Evolutionary conservation across 1,140 invertebrate species (phyloP).

Genomic region (Gryllus bimaculatus): DNA sequence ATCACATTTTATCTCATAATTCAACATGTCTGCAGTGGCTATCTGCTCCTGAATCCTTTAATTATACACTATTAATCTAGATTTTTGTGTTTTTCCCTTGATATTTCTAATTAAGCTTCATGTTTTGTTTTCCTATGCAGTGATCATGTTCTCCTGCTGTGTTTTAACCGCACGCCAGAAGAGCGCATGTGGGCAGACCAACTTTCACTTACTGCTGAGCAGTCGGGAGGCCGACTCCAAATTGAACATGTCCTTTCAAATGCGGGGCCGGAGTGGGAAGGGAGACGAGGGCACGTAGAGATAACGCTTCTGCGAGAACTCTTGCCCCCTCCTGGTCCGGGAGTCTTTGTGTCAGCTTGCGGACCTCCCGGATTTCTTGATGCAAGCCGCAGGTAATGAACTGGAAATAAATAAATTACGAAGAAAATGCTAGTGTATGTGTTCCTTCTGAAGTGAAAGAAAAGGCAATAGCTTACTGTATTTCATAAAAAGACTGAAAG

Average conservation of each 20-base stretch:
- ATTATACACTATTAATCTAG: no score
- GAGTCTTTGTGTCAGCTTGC: neutral
- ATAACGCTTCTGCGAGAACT: neutral
- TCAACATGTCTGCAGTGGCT: no score
- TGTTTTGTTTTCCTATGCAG: neutral
- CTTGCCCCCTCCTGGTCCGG: neutral
- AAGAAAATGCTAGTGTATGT: no score
- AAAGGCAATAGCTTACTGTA: no score
- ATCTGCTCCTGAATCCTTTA: no score
- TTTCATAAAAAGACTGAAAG: no score
- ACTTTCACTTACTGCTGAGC: neutral
- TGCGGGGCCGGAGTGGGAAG: neutral
- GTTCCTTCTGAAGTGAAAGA: no score
- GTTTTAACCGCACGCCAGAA: neutral
- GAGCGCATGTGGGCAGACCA: neutral
- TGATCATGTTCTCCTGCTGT: neutral
- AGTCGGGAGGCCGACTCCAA: neutral
- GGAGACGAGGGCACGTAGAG: neutral
- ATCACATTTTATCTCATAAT: no score
- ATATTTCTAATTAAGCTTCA: no score
- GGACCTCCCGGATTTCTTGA: neutral
- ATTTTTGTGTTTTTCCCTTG: no score
- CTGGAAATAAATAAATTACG: no score
- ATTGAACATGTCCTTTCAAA: neutral
- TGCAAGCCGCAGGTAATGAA: neutral